Evolutionary conservation across 2,113 vertebrate species (phyloP).

Genomic region (Terrapene triunguis): DNA sequence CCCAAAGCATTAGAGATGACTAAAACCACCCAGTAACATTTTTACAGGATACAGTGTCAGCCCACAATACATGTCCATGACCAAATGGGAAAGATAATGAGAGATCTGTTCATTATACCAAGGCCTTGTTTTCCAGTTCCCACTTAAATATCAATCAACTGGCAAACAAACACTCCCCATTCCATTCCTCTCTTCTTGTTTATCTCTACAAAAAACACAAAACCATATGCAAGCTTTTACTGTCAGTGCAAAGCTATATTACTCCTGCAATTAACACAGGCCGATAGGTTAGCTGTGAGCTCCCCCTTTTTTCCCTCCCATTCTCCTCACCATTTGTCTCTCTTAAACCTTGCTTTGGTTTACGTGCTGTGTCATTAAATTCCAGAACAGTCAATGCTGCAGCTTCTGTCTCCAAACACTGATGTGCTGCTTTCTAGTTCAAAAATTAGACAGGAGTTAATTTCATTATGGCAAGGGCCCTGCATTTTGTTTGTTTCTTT

Average conservation of each 20-base stretch:
- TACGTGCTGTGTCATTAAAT: conserved; percentile 54
- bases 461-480: background rate
- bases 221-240: conserved; percentile 30
- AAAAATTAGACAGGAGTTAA: conserved; percentile 28
- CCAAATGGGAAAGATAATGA: fast-evolving
- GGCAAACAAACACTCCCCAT: background rate
- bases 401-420: conserved; percentile 6
- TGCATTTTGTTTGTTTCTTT: conserved; percentile 51
- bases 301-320: background rate
- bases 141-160: background rate
- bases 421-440: background rate
- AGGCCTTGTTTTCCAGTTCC: background rate
- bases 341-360: conserved; percentile 38
- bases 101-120: background rate
- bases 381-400: conserved; percentile 13
- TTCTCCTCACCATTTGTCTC: conserved; percentile 11
- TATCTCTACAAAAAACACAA: conserved; percentile 19
- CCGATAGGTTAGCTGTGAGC: background rate
- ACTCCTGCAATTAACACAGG: conserved; percentile 61
- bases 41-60: background rate
- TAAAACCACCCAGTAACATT: background rate
- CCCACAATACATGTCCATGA: fast-evolving
- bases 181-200: background rate
- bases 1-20: fast-evolving
- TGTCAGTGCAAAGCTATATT: conserved; percentile 12